These are phyloP conservation scores for Ernsta delagoae DNA, from an alignment of 2,888 invertebrate genomes.

Conservation along the genomic window DNA sequence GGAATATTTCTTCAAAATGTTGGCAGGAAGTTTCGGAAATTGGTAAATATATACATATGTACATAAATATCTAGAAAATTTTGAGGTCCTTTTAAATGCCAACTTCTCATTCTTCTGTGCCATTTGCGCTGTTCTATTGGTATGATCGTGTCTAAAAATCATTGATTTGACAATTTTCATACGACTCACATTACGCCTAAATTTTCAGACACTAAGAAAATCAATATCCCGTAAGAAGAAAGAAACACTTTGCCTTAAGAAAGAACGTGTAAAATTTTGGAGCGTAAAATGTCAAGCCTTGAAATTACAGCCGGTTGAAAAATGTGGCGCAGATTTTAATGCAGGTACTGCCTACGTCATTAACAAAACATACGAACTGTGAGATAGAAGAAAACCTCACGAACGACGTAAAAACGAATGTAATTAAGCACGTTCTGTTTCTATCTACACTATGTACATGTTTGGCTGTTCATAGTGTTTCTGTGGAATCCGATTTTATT, in stretches of 20 bases:
- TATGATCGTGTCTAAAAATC: no score
- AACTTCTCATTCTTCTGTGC: no score
- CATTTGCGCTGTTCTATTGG: no score
- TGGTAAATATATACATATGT: no score
- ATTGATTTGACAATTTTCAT: no score
- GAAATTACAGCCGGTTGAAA: constrained; percentile 7
- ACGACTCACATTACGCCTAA: no score
- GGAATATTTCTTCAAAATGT: no score
- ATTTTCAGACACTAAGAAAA: background rate
- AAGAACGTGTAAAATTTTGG: constrained; percentile 9
- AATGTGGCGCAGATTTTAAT: constrained; percentile 18
- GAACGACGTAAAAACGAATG: constrained; percentile 17
- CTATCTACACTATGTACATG: constrained; percentile 6
- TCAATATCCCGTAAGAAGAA: background rate
- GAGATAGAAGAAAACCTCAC: constrained; percentile 14
- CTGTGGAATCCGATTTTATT: background rate
- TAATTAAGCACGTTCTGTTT: constrained; percentile 23
- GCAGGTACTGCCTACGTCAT: constrained; percentile 14
- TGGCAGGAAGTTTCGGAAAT: no score
- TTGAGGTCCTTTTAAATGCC: no score
- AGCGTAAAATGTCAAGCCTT: constrained; percentile 1
- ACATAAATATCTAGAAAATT: no score
- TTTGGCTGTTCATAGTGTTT: background rate
- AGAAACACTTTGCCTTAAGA: background rate
- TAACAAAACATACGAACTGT: constrained; percentile 20